phyloP scores from a whole-genome alignment of 2,888 invertebrate species.

The Calameuta filiformis region DNA sequence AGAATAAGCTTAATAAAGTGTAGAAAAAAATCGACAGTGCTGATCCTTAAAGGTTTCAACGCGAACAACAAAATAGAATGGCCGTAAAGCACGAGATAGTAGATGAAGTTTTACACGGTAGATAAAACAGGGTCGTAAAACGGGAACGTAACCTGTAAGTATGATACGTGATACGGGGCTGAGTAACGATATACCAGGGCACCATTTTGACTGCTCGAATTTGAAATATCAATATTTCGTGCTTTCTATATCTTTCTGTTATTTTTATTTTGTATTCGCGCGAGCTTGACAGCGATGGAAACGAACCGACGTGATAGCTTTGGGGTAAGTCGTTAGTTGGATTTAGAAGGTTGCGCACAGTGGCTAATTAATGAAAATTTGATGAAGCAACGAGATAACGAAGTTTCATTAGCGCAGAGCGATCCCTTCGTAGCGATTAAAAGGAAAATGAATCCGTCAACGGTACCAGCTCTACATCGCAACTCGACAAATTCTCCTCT shows the following conservation, averaged over 20 bases:
- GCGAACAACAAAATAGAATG: slow-evolving; percentile 15
- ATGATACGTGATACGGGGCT: neutral
- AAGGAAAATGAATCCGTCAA: slow-evolving; percentile 11
- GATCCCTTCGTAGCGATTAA: neutral
- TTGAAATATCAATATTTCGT: neutral
- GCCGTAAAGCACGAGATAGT: slow-evolving; percentile 14
- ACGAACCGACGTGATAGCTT: neutral
- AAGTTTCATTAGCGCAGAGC: slow-evolving; percentile 22
- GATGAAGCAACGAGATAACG: slow-evolving; percentile 16
- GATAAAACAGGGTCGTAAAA: slow-evolving; percentile 12
- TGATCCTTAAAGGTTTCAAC: slow-evolving; percentile 12
- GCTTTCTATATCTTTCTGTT: neutral
- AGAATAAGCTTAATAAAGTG: slow-evolving; percentile 10
- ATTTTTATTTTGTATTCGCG: neutral
- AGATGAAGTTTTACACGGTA: slow-evolving; percentile 14
- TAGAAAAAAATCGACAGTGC: neutral
- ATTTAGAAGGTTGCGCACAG: neutral
- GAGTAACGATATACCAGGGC: neutral
- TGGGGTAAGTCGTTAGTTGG: neutral
- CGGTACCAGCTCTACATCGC: neutral
- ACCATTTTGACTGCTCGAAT: no score
- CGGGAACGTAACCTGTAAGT: neutral
- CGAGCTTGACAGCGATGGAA: neutral
- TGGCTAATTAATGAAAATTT: slow-evolving; percentile 23
- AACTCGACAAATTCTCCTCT: slow-evolving; percentile 10